Evolutionary conservation across 1,140 invertebrate species (phyloP), one percentile per base, ranked within the genome.

Genomic region (Drosophila elegans): DNA sequence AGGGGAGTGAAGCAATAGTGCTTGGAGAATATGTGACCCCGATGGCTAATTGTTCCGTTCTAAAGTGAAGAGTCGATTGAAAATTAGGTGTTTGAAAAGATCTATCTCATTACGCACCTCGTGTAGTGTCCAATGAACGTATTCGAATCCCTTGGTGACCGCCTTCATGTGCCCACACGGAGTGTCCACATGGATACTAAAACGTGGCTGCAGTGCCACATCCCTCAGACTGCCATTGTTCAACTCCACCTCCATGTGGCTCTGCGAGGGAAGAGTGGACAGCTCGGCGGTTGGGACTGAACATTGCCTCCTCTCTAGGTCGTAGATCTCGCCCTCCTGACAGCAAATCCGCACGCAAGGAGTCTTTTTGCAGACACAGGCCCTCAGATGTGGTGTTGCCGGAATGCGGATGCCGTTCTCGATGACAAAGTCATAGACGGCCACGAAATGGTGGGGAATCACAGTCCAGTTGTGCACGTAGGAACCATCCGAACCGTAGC

Each of bases 331-430:
- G 0, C 83, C 83, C 6, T 45, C 41, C 0, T 66, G 13, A n/a
- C 91, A 92, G 36, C 91, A 92, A 41, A 92, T 91, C 5, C 91
- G 66, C 10, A 92, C 74, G 13, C 91, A 92, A 0, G 91, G 73
- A 9, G 52, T 74, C 13, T 77, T 38, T 3, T 88, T 88, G 13
- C 91, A 92, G 38, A 92, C 21, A 45, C 91, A 92, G 4, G 74
- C 91, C 9, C 91, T 61, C 10, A 92, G 54, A 45, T 92, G 91
- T 2, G 54, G 41, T 1, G 44, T 27, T 0, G 78, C 77, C 2
- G 83, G 74, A 10, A 90, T 51, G 0, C 91, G 80, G 1, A 80
- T 68, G 1, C 90, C 81, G 32, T 92, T 82, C 21, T 90, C 73
- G 2, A 91, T 91, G 10, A 91, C 56, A 69, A 91, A 92, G 38